These are phyloP conservation scores for Synaphobranchus kaupii DNA, from an alignment of 2,797 vertebrate genomes.

Conservation along the genomic window DNA sequence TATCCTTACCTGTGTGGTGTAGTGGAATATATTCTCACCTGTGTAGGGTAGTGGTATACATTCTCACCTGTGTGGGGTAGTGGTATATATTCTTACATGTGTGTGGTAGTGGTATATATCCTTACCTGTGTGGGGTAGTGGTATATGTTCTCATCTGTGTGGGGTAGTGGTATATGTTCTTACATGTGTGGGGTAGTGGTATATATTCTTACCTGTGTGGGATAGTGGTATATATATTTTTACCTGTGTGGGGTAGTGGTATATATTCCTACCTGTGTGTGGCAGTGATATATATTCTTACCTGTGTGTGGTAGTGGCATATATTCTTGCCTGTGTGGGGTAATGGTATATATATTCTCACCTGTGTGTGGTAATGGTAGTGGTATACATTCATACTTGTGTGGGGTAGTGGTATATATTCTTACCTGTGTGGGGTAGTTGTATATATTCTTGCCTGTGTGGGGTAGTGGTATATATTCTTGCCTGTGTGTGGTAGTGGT, in stretches of 20 bases:
- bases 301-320: background rate
- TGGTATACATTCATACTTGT: no score
- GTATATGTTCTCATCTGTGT: background rate
- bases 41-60: conserved; percentile 5
- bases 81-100: background rate
- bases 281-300: background rate
- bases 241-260: no score
- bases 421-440: background rate
- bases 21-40: background rate
- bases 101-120: background rate
- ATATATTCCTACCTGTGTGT: conserved; percentile 16
- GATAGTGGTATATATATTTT: no score
- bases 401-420: background rate
- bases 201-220: no score
- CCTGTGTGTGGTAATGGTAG: conserved; percentile 5
- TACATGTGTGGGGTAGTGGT: no score
- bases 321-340: background rate
- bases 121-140: no score
- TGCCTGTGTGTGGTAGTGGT: background rate
- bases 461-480: background rate
- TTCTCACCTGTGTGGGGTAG: background rate
- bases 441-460: no score
- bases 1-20: background rate
- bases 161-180: background rate
- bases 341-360: background rate